A percentile compares a stretch with the other conserved stretches of the same genome.
These are phyloP conservation scores for Subanguina moxae DNA, from an alignment of 1,140 invertebrate genomes.

Conservation along the genomic window DNA sequence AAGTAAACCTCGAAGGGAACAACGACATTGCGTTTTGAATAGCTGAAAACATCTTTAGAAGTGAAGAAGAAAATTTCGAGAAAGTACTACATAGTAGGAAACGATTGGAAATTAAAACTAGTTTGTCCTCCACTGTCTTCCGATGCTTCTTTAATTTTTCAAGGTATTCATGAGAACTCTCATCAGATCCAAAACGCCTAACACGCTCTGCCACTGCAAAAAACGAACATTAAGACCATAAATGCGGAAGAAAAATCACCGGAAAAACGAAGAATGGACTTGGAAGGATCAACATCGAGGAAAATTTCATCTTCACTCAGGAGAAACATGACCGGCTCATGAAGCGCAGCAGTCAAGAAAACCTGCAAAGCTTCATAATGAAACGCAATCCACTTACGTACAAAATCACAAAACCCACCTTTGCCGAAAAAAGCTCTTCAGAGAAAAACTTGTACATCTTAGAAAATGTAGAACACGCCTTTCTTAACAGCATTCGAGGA, in stretches of 20 bases:
- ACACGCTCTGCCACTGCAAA: slow-evolving; percentile 66
- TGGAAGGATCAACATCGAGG: slow-evolving; percentile 84
- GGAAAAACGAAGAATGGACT: slow-evolving; percentile 73
- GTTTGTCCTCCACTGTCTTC: slow-evolving; percentile 67
- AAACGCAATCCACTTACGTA: too few species aligned
- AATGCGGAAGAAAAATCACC: too few species aligned
- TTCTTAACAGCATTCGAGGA: slow-evolving; percentile 75
- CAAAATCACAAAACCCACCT: slow-evolving; percentile 58
- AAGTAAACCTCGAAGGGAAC: slow-evolving; percentile 74
- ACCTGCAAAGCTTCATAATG: slow-evolving; percentile 60
- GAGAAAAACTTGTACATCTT: slow-evolving; percentile 80
- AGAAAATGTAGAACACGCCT: slow-evolving; percentile 80
- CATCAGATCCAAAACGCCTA: slow-evolving; percentile 75
- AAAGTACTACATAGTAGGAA: slow-evolving; percentile 70
- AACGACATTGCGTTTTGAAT: slow-evolving; percentile 80
- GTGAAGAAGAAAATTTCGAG: background rate
- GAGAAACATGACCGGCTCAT: slow-evolving; percentile 83
- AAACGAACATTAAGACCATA: too few species aligned
- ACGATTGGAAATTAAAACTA: slow-evolving; percentile 73
- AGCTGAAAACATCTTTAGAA: slow-evolving; percentile 21
- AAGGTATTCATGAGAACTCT: slow-evolving; percentile 45
- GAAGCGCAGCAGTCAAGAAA: slow-evolving; percentile 86
- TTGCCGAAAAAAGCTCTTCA: slow-evolving; percentile 81
- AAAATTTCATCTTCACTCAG: slow-evolving; percentile 86
- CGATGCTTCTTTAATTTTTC: slow-evolving; percentile 41